phyloP scores from a whole-genome alignment of 2,113 vertebrate species.

The Etheostoma cragini region DNA sequence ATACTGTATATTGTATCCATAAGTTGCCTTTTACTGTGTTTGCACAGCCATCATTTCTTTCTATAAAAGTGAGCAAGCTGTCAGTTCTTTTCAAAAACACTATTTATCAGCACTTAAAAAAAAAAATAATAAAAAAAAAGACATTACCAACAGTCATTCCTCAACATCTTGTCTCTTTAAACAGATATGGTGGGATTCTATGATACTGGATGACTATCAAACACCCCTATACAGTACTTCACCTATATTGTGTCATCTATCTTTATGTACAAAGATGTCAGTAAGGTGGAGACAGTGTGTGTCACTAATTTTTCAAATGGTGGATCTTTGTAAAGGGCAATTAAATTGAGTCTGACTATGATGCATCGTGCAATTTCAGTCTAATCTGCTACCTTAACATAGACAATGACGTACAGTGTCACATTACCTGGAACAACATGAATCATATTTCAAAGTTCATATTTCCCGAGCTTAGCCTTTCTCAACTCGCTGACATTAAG shows the following conservation, averaged over 20 bases:
- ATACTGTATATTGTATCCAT: not conserved
- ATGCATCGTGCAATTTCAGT: not conserved
- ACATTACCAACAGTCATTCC: not conserved
- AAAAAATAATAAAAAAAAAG: not conserved
- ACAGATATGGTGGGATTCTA: not conserved
- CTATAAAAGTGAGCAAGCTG: not conserved
- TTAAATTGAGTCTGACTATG: slow-evolving; percentile 16
- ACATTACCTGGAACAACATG: slow-evolving; percentile 25
- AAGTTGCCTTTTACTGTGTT: not conserved
- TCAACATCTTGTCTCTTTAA: not conserved
- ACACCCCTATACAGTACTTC: not conserved
- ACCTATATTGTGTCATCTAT: not conserved
- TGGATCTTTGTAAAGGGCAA: slow-evolving; percentile 30
- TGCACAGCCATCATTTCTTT: not conserved
- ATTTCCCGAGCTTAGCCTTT: slow-evolving; percentile 3
- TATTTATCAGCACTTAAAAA: not conserved
- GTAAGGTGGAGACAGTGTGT: not conserved
- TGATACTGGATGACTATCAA: not conserved
- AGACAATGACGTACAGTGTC: not conserved
- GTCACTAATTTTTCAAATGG: slow-evolving; percentile 9
- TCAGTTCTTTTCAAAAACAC: not conserved
- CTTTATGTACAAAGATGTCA: slow-evolving; percentile 15
- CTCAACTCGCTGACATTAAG: slow-evolving; percentile 53
- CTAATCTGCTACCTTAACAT: slow-evolving; percentile 19
- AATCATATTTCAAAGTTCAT: slow-evolving; percentile 38